Evolutionary conservation across 2,113 vertebrate species (phyloP), one percentile per base, ranked within the genome.

Genomic region (Tychaedon coryphoeus): DNA sequence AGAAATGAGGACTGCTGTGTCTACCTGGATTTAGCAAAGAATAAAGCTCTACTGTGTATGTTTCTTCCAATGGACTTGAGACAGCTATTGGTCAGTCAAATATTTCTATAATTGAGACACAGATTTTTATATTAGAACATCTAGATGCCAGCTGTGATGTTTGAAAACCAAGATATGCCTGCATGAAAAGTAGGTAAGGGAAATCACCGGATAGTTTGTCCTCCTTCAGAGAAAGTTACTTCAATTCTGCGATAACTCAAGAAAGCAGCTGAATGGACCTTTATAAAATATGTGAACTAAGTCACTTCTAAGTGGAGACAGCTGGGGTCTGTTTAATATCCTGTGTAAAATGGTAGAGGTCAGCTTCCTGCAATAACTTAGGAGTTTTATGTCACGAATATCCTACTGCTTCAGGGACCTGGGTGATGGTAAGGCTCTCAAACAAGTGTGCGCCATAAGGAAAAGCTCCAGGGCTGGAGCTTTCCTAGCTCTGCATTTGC

Each of bases 301-400:
- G 93, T 91, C 87, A 66, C 58, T 94, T 91, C 29, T 95, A 90
- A 95, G 91, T 95, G 93, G 90, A 97, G 95, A 93, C 90, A 97
- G 90, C 82, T 96, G 95, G 75, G 75, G 54, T 93, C 94, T 95
- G 79, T 93, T 96, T 90, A 93, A 95, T 94, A 94, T 93, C 95
- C 96, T 93, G 78, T 90, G 86, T 93, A 70, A 94, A 94, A 95
- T 73, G 72, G 95, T 93, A 69, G 86, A 89, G 92, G 96, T 94
- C 96, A 88, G 56, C 90, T 93, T 93, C 95, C 94, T 95, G 93
- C 86, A 94, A 92, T 96, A 96, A 94, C 50, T 85, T 61, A 9
- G 58, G 92, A 73, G 67, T 92, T 94, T 86, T 86, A 53, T 94
- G 95, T 97, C 92, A 88, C 0, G 1, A 79, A 54, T 92, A 76